Evolutionary conservation across 2,113 vertebrate genomes (phyloP).

Genomic region (Symphodus melops): DNA sequence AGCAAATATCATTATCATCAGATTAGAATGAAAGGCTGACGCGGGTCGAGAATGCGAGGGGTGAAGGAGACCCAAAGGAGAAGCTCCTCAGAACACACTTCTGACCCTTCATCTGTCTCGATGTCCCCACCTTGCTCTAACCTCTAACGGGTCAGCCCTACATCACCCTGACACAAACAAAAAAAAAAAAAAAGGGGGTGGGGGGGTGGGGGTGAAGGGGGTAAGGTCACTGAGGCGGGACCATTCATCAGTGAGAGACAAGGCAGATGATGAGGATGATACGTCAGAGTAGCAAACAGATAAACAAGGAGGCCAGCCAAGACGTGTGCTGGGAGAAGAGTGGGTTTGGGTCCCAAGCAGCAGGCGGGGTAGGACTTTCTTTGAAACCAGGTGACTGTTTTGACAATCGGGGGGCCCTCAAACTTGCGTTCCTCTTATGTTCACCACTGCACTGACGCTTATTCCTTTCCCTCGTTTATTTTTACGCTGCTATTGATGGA

Average conservation of each 20-base stretch:
- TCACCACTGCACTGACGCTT: no score
- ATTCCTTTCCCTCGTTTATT: no score
- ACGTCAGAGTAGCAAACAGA: constrained; percentile 45
- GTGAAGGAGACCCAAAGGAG: constrained; percentile 75
- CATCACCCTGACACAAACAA: constrained; percentile 62
- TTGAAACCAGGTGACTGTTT: no score
- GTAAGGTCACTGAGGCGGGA: constrained; percentile 20
- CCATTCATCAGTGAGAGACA: constrained; percentile 74
- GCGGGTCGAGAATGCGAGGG: constrained; percentile 41
- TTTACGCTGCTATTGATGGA: no score
- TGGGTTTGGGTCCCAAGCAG: no score
- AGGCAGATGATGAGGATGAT: constrained; percentile 64
- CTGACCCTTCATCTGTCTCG: constrained; percentile 75
- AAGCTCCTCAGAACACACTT: constrained; percentile 33
- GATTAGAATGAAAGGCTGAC: constrained; percentile 81
- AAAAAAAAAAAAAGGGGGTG: constrained; percentile 30
- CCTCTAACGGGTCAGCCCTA: constrained; percentile 68
- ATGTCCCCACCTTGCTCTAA: constrained; percentile 53
- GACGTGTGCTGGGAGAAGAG: no score
- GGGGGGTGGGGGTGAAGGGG: constrained; percentile 5
- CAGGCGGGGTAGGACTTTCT: no score
- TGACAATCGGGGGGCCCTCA: no score
- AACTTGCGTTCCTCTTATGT: no score
- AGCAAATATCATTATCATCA: constrained; percentile 85
- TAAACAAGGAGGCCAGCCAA: constrained; percentile 38